Evolutionary conservation across 1,140 invertebrate genomes (phyloP), one percentile per base, ranked within the genome.

Genomic region (Drosophila nasuta): DNA sequence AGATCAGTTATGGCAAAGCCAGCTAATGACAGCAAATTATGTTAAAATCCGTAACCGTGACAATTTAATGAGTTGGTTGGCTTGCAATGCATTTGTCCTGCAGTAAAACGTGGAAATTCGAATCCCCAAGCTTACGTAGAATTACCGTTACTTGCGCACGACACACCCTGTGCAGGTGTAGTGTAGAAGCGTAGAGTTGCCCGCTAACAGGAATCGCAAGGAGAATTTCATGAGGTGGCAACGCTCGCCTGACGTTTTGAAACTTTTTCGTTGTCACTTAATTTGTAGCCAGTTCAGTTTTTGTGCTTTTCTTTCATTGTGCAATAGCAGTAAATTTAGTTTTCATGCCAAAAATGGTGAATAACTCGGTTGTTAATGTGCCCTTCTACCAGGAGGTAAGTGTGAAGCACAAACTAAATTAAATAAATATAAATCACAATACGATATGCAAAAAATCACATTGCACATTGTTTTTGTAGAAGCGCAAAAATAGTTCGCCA

Each of bases 351-450:
- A 73, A 75, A 72, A 86, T 86, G 82, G 75, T 86, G 17, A 41
- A 63, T 33, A 72, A 72, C 20, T 81, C 65, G 17, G 46, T 66
- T 51, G 13, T 59, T 0, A 63, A 65, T 20, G 48, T 35, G 11
- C 43, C 75, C 0, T 85, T 76, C 33, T 73, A 65, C 28, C 58
- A 49, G 56, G 79, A 86, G 82, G 82, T 86, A 67, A n/a, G 48
- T 13, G 20, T 17, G 20, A 25, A 25, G 5, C 25, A 57, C 5
- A 5, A 41, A 41, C 57, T 65, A 15, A 2, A 25, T 33, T 3
- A 5, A 33, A 15, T 35, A 13, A 11, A 11, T 38, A 11, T 15
- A 30, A 25, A 17, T 7, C 2, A 2, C 25, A 13, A 5, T 25
- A 13, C 13, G 28, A 57, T 8, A 30, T 3, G 1, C 6, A 65